These are phyloP conservation scores for Chrysolina oricalcia DNA, from an alignment of 2,888 invertebrate species.

Conservation along the genomic window DNA sequence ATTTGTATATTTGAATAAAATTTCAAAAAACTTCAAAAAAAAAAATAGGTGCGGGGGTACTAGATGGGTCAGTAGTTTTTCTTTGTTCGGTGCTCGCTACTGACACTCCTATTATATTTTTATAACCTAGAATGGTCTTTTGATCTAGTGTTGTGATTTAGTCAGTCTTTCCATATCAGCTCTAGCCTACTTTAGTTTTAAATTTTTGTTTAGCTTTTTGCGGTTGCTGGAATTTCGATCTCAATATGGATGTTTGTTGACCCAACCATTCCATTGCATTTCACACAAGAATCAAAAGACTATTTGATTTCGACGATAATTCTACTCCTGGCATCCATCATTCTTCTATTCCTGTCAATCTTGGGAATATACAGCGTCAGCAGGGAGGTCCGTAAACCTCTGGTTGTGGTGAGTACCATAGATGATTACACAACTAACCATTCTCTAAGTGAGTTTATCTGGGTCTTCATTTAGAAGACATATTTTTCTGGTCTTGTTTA, in stretches of 20 bases:
- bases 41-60: no score
- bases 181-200: background rate
- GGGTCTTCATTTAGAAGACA: no score
- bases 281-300: conserved; percentile 78
- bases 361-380: conserved; percentile 89
- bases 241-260: conserved; percentile 87
- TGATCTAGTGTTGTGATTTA: no score
- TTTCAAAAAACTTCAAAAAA: no score
- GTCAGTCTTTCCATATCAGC: no score
- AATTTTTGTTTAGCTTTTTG: conserved; percentile 78
- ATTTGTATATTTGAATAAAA: no score
- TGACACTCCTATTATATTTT: no score
- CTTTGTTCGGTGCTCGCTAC: no score
- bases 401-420: conserved; percentile 78
- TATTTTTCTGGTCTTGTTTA: no score
- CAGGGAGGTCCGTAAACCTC: conserved; percentile 84
- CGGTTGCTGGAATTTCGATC: conserved; percentile 79
- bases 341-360: conserved; percentile 84
- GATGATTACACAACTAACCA: background rate
- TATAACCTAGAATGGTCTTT: no score
- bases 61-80: no score
- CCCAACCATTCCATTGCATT: conserved; percentile 81
- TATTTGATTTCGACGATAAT: conserved; percentile 83
- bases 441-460: no score
- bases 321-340: conserved; percentile 80